Evolutionary conservation across 1,140 invertebrate genomes (phyloP).

Genomic region (Drosophila varians): DNA sequence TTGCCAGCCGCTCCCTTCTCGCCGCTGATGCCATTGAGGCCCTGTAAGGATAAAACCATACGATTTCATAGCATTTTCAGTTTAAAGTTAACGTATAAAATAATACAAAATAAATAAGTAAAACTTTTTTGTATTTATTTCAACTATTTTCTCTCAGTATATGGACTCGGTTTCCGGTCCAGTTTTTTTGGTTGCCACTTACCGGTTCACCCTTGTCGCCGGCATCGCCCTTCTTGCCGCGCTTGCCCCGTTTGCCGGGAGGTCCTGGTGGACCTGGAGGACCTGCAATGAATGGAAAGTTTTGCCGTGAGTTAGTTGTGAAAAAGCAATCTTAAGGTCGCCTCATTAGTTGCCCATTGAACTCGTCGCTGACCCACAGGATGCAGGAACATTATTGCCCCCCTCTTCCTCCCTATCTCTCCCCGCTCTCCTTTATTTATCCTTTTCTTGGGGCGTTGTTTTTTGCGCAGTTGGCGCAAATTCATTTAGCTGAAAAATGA

Average conservation of each 20-base stretch:
- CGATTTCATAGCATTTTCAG: too few species aligned
- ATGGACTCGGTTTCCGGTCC: neutral
- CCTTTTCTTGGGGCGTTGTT: slow-evolving; percentile 33
- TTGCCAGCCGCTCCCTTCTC: slow-evolving; percentile 96
- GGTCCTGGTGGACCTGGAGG: slow-evolving; percentile 90
- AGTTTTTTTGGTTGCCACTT: slow-evolving; percentile 78
- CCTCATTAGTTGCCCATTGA: slow-evolving; percentile 74
- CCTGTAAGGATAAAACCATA: slow-evolving; percentile 86
- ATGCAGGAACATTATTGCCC: neutral
- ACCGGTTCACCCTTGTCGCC: slow-evolving; percentile 91
- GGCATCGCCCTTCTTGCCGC: slow-evolving; percentile 93
- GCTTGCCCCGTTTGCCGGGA: slow-evolving; percentile 92
- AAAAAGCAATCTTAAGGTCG: slow-evolving; percentile 55
- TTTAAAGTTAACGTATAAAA: too few species aligned
- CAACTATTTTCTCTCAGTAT: neutral
- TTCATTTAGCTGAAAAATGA: slow-evolving; percentile 82
- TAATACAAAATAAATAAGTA: too few species aligned
- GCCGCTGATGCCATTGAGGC: slow-evolving; percentile 96
- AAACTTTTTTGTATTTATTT: neutral
- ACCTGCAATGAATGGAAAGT: slow-evolving; percentile 85
- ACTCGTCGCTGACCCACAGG: slow-evolving; percentile 63
- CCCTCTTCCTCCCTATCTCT: neutral
- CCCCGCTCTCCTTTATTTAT: neutral
- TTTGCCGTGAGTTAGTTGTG: slow-evolving; percentile 23
- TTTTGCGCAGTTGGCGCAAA: slow-evolving; percentile 78